Evolutionary conservation across 2,113 vertebrate species (phyloP), one percentile per base, ranked within the genome.

Genomic region (Amphiprion ocellaris): DNA sequence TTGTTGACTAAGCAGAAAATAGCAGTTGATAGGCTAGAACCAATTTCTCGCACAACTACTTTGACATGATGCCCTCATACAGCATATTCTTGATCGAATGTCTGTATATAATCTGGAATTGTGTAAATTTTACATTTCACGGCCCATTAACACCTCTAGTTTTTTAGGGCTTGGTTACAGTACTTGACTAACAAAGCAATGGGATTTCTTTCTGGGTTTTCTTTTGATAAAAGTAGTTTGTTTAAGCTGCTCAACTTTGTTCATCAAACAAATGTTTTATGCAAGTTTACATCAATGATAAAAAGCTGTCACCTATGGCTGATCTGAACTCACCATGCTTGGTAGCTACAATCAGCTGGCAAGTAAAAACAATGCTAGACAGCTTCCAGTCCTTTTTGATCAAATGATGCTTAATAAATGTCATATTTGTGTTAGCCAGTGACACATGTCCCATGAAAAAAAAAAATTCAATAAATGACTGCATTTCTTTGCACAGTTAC

Each of bases 181-280:
- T 59, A 9, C 5, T 11, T 69, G 17, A 41, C 62, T 54, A n/a
- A 60, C 23, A 53, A 8, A 60, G 47, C 4, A 73, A 50, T 28
- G 12, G 4, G 52, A 68, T 39, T 52, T 66, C 55, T 54, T 14
- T 53, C 8, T 14, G 21, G 33, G 24, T 41, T 49, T 58, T 63
- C 30, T 33, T 24, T 19, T 11, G 4, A 49, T 21, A 23, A 69
- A 30, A 12, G 19, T 2, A 4, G 15, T 82, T 63, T 33, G 15
- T 82, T 63, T 33, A 69, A 59, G 5, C 17, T 59, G 16, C 24
- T 58, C 23, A 23, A 50, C 21, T 61, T 72, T 49, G 7, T 26
- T 66, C 59, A 59, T 30, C 21, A 76, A 37, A 53, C 21, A 76
- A 37, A 53, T 53, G 5, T 21, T 58, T 64, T 28, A 17, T 39